Conservation (phyloP, 2,888 invertebrate genomes). For the Lymantria dispar region DNA sequence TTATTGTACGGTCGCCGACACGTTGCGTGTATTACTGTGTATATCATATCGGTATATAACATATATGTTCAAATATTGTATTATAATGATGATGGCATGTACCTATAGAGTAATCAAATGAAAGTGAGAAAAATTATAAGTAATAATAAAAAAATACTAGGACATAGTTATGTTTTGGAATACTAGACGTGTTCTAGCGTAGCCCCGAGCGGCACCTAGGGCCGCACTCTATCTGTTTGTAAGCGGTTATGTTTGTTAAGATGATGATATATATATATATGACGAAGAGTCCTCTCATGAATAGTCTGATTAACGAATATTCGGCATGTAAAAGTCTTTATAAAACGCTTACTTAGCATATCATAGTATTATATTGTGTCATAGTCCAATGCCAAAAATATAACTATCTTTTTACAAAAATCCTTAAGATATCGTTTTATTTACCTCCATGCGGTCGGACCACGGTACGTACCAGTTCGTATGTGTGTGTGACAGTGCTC, state of each 20-base stretch:
- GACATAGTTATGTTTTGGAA: slow-evolving; percentile 77
- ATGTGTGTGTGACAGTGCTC: slow-evolving; percentile 18
- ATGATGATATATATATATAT: slow-evolving; percentile 70
- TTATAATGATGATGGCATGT: slow-evolving; percentile 78
- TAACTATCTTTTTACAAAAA: slow-evolving; percentile 83
- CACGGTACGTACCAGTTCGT: slow-evolving; percentile 14
- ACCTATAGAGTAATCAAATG: slow-evolving; percentile 78
- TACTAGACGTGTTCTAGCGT: slow-evolving; percentile 72
- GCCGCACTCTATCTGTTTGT: slow-evolving; percentile 75
- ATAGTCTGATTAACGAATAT: slow-evolving; percentile 82
- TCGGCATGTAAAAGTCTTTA: slow-evolving; percentile 83
- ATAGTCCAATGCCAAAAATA: slow-evolving; percentile 83
- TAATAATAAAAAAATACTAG: slow-evolving; percentile 76
- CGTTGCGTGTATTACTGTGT: slow-evolving; percentile 79
- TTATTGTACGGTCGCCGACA: slow-evolving; percentile 75
- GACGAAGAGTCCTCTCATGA: slow-evolving; percentile 81
- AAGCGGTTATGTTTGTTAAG: slow-evolving; percentile 81
- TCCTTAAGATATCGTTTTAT: slow-evolving; percentile 77
- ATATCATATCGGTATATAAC: slow-evolving; percentile 76
- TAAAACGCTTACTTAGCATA: slow-evolving; percentile 83
- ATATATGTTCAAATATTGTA: slow-evolving; percentile 81
- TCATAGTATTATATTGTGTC: slow-evolving; percentile 83
- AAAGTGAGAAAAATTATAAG: slow-evolving; percentile 81
- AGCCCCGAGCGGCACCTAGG: slow-evolving; percentile 63
- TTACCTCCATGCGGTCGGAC: slow-evolving; percentile 49